Conservation (phyloP, 2,797 vertebrate genomes). For the Mormyrus proboscirostris region DNA sequence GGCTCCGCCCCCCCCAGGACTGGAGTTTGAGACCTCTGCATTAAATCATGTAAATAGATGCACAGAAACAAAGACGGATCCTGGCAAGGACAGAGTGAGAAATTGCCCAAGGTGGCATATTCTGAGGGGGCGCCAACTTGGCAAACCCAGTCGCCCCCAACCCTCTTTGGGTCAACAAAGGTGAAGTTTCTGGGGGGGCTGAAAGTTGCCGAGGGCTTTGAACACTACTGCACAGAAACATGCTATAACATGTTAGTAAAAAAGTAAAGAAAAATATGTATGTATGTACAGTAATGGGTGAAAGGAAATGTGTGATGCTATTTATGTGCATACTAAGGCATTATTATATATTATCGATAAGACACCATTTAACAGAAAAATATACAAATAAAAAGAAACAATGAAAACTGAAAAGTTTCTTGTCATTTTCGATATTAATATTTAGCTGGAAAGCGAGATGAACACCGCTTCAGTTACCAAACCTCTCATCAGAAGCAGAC, state of each 20-base stretch:
- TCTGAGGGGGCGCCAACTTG: not conserved
- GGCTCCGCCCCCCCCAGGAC: too few species aligned
- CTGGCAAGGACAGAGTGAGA: not conserved
- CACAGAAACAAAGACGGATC: not conserved
- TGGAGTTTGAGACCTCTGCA: too few species aligned
- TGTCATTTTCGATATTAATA: not conserved
- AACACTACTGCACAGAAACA: not conserved
- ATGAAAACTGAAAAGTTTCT: not conserved
- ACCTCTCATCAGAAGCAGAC: not conserved
- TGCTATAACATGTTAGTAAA: not conserved
- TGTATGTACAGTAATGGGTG: not conserved
- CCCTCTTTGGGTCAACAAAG: not conserved
- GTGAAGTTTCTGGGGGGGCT: not conserved
- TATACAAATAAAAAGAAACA: not conserved
- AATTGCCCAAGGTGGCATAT: not conserved
- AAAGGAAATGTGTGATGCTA: not conserved
- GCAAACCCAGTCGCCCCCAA: not conserved
- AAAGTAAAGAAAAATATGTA: not conserved
- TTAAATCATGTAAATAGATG: not conserved
- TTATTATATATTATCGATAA: not conserved
- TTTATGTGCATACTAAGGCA: not conserved
- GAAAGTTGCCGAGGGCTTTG: not conserved
- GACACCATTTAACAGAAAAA: not conserved
- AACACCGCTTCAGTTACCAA: not conserved
- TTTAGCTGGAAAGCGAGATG: not conserved